phyloP scores from a whole-genome alignment of 2,113 vertebrate genomes.

The Ailuropoda melanoleuca region DNA sequence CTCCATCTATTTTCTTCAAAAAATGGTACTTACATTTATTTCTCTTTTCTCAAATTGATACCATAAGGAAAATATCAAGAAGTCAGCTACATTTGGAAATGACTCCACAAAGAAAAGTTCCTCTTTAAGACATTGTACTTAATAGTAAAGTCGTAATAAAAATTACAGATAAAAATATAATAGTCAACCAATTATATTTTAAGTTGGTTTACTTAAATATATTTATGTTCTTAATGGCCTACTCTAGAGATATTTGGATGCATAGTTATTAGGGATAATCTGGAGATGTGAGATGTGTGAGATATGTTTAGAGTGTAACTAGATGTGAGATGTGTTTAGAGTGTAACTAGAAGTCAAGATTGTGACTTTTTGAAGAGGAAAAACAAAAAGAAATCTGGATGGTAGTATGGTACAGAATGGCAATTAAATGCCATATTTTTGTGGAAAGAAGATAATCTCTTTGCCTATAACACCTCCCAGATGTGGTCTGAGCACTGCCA shows the following conservation, averaged over 20 bases:
- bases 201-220: background rate
- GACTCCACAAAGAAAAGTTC: background rate
- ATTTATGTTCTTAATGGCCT: background rate
- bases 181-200: background rate
- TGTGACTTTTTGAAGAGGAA: background rate
- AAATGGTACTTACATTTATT: conserved; percentile 4
- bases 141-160: background rate
- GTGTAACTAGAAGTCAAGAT: background rate
- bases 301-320: background rate
- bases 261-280: background rate
- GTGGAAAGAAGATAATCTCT: background rate
- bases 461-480: background rate
- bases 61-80: conserved; percentile 8
- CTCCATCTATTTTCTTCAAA: conserved; percentile 1
- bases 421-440: background rate
- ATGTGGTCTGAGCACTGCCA: background rate
- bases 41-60: background rate
- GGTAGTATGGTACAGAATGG: background rate
- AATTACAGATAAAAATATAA: background rate
- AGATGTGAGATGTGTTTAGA: background rate
- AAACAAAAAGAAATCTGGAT: conserved; percentile 21
- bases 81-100: background rate
- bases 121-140: background rate
- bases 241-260: background rate
- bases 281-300: background rate